These are phyloP conservation scores for Bembecia ichneumoniformis DNA, from an alignment of 2,888 invertebrate species.

Conservation along the genomic window DNA sequence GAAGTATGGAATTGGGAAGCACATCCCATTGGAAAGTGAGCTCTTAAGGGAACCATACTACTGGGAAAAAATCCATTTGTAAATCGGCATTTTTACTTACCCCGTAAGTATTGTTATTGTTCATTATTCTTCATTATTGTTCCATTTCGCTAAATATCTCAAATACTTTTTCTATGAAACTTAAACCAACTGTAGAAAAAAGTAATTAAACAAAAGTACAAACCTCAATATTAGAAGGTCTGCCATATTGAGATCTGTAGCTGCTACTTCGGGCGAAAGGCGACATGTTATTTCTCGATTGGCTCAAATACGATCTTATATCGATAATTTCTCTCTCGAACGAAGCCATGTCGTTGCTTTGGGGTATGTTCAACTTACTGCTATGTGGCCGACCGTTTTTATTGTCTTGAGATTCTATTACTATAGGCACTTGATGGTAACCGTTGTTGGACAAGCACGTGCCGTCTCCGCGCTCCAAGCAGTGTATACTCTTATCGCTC, in stretches of 20 bases:
- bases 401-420: slow-evolving; percentile 70
- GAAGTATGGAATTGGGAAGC: no score
- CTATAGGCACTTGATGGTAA: slow-evolving; percentile 78
- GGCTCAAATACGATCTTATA: slow-evolving; percentile 80
- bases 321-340: slow-evolving; percentile 78
- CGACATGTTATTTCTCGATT: slow-evolving; percentile 80
- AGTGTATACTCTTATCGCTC: slow-evolving; percentile 46
- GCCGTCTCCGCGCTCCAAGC: slow-evolving; percentile 44
- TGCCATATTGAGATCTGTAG: slow-evolving; percentile 78
- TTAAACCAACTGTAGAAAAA: no score
- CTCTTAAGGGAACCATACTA: no score
- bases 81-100: no score
- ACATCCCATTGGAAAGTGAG: no score
- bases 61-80: no score
- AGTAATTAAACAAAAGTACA: slow-evolving; percentile 2
- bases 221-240: slow-evolving; percentile 70
- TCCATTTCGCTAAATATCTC: no score
- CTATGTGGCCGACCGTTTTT: slow-evolving; percentile 32
- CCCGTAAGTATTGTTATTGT: no score
- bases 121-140: no score
- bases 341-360: slow-evolving; percentile 58
- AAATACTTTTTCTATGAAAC: no score
- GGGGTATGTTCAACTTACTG: slow-evolving; percentile 60
- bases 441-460: slow-evolving; percentile 49
- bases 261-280: slow-evolving; percentile 80